phyloP scores from a whole-genome alignment of 1,140 invertebrate species.

The Temnothorax curvispinosus region DNA sequence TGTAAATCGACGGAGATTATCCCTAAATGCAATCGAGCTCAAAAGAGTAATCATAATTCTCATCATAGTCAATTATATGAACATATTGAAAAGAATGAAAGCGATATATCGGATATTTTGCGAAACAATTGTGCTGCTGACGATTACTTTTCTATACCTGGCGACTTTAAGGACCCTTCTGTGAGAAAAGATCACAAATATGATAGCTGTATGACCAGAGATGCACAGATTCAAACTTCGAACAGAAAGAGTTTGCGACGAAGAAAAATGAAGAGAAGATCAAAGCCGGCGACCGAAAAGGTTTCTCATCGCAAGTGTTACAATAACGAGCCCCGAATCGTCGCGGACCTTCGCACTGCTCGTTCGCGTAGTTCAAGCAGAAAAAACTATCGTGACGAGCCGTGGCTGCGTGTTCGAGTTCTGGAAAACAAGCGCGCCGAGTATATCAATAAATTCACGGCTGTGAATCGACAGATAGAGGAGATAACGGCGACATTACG shows the following conservation, averaged over 20 bases:
- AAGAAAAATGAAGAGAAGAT: not conserved
- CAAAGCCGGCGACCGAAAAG: not conserved
- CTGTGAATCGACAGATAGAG: slow-evolving; percentile 41
- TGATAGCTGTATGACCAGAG: not conserved
- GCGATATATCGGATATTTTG: not conserved
- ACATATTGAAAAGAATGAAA: not conserved
- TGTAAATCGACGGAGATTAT: not conserved
- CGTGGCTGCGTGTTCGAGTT: not conserved
- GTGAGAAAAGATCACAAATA: not conserved
- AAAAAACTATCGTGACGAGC: not conserved
- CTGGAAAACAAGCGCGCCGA: slow-evolving; percentile 16
- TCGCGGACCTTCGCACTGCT: not conserved
- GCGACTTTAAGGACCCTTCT: not conserved
- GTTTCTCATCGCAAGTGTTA: too few relatives aligned
- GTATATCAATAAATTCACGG: slow-evolving; percentile 41
- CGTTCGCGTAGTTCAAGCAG: not conserved
- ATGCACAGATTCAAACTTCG: slow-evolving; percentile 42
- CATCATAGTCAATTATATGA: not conserved
- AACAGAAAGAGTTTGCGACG: not conserved
- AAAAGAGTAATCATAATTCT: not conserved
- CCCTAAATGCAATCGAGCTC: not conserved
- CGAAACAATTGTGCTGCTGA: not conserved
- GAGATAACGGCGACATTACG: slow-evolving; percentile 42
- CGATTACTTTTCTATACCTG: not conserved
- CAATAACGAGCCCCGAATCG: not conserved